Percentiles rank a stretch among this genome's conserved stretches.
These are phyloP conservation scores for Drosophila conformis DNA, from an alignment of 2,888 invertebrate species.

Conservation along the genomic window DNA sequence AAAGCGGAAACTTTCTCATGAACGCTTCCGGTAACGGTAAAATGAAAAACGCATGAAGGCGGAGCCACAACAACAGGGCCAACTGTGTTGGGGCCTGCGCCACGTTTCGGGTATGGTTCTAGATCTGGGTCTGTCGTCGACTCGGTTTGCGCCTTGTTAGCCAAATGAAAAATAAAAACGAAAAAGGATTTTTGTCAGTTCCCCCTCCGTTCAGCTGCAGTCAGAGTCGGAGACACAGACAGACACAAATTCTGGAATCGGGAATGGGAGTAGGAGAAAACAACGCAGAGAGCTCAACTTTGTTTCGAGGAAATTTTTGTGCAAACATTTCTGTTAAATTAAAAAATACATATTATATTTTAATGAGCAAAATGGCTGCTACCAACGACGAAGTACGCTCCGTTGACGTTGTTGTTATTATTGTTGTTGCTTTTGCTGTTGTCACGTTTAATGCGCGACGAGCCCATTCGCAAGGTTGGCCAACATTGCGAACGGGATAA, in stretches of 20 bases:
- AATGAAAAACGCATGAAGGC: slow-evolving; percentile 68
- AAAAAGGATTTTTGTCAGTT: slow-evolving; percentile 32
- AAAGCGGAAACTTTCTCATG: slow-evolving; percentile 84
- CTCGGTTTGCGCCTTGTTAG: slow-evolving; percentile 51
- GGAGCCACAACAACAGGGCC: slow-evolving; percentile 28
- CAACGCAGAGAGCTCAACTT: slow-evolving; percentile 63
- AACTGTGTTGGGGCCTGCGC: slow-evolving; percentile 19
- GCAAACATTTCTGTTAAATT: slow-evolving; percentile 84
- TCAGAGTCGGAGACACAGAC: slow-evolving; percentile 49
- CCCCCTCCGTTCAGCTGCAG: slow-evolving; percentile 36
- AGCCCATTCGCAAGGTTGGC: slow-evolving; percentile 69
- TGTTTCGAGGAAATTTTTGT: slow-evolving; percentile 81
- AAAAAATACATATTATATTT: slow-evolving; percentile 84
- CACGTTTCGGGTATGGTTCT: slow-evolving; percentile 26
- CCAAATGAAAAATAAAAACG: slow-evolving; percentile 52
- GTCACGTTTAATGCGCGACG: slow-evolving; percentile 74
- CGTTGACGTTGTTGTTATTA: slow-evolving; percentile 12
- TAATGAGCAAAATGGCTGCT: slow-evolving; percentile 83
- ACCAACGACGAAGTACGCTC: slow-evolving; percentile 30
- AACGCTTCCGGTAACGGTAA: slow-evolving; percentile 80
- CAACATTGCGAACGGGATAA: slow-evolving; percentile 80
- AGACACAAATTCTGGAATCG: slow-evolving; percentile 43
- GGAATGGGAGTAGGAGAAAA: slow-evolving; percentile 45
- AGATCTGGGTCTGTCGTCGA: slow-evolving; percentile 35
- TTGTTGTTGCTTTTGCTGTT: slow-evolving; percentile 46